A percentile compares a stretch with the other conserved stretches of the same genome.
These are phyloP conservation scores for Leucophenga maculata DNA, from an alignment of 2,888 invertebrate species.

Conservation along the genomic window DNA sequence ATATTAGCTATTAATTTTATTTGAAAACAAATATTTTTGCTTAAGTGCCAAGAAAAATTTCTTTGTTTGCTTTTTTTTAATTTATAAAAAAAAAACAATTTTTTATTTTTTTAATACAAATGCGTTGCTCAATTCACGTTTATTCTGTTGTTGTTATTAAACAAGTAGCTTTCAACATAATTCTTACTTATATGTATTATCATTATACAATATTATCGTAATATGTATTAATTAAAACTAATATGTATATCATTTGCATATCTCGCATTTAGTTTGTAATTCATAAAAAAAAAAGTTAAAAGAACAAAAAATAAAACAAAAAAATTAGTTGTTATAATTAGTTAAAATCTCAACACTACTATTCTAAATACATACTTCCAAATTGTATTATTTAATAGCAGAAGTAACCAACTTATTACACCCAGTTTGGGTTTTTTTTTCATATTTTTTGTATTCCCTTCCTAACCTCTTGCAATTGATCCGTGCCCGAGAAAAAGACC, in stretches of 20 bases:
- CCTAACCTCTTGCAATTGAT: no score
- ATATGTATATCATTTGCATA: slow-evolving; percentile 46
- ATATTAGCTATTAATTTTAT: neutral
- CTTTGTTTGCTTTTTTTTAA: no score
- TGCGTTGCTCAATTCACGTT: neutral
- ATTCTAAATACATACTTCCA: no score
- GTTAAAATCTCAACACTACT: no score
- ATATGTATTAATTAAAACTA: neutral
- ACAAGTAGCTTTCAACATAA: neutral
- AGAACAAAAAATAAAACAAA: no score
- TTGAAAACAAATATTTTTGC: slow-evolving; percentile 5
- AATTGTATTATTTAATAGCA: no score
- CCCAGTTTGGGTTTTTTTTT: no score
- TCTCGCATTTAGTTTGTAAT: slow-evolving; percentile 49
- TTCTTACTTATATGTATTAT: neutral
- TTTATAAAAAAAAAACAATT: neutral
- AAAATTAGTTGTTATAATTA: no score
- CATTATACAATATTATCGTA: neutral
- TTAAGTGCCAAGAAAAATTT: slow-evolving; percentile 15
- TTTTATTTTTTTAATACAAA: neutral
- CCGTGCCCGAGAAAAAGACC: no score
- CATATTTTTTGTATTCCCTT: no score
- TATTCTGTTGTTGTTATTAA: neutral
- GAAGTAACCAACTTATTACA: no score
- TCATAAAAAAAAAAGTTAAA: neutral